phyloP scores from a whole-genome alignment of 1,140 invertebrate species.

The Achatina immaculata region DNA sequence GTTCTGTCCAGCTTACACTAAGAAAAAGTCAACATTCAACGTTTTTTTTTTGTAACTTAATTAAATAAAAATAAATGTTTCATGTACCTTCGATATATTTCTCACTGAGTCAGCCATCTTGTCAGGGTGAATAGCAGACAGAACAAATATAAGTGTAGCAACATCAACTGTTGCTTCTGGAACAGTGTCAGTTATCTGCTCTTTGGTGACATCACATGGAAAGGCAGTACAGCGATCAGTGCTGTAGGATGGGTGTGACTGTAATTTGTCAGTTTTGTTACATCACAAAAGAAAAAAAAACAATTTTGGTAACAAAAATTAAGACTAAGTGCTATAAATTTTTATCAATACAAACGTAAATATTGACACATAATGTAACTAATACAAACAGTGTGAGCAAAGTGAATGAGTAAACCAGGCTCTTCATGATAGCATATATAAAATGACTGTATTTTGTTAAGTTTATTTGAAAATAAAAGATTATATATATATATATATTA shows the following conservation, averaged over 20 bases:
- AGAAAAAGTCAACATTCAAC: too few relatives aligned
- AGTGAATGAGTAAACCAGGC: too few relatives aligned
- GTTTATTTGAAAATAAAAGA: too few relatives aligned
- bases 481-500: too few relatives aligned
- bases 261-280: conserved; percentile 43
- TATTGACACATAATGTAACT: not conserved
- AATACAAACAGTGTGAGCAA: too few relatives aligned
- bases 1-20: too few relatives aligned
- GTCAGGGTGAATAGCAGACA: conserved; percentile 83
- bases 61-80: not conserved
- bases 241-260: conserved; percentile 76
- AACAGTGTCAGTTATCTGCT: conserved; percentile 56
- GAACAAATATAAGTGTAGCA: conserved; percentile 82
- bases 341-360: not conserved
- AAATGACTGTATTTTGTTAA: too few relatives aligned
- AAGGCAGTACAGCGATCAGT: conserved; percentile 81
- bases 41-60: not conserved
- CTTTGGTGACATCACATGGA: conserved; percentile 74
- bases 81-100: not conserved
- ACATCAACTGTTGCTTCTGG: conserved; percentile 76
- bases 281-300: not conserved
- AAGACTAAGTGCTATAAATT: not conserved
- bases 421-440: too few relatives aligned
- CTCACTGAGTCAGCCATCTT: not conserved
- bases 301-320: not conserved